Conservation (phyloP, 2,113 vertebrate genomes). For the Drymodes brunneopygia region DNA sequence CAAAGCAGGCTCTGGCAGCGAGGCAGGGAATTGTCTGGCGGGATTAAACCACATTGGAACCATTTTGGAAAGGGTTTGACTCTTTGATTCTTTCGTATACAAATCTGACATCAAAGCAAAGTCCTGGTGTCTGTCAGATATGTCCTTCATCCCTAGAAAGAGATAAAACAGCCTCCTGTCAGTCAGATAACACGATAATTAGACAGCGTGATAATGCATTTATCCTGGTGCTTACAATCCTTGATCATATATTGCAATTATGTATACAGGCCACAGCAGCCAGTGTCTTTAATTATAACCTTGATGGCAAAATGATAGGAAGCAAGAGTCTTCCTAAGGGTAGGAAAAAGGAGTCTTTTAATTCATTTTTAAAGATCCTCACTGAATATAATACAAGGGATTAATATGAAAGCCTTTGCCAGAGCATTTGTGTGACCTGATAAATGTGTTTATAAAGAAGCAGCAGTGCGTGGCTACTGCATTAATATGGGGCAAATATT, state of each 20-base stretch:
- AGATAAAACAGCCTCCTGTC: constrained; percentile 71
- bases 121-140: constrained; percentile 64
- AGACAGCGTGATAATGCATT: constrained; percentile 68
- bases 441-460: neutral
- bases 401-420: neutral
- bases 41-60: constrained; percentile 55
- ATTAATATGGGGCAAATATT: neutral
- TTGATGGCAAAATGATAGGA: constrained; percentile 68
- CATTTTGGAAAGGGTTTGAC: constrained; percentile 57
- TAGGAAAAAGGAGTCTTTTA: constrained; percentile 36
- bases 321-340: constrained; percentile 26
- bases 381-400: neutral
- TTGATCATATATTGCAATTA: constrained; percentile 70
- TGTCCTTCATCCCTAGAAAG: constrained; percentile 64
- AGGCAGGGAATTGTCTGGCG: constrained; percentile 23
- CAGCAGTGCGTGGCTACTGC: neutral
- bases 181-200: constrained; percentile 72
- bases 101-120: constrained; percentile 72
- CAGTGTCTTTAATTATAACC: constrained; percentile 70
- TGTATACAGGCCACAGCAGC: constrained; percentile 57
- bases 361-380: constrained; percentile 16
- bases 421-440: neutral
- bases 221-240: constrained; percentile 71
- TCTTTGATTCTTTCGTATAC: constrained; percentile 70
- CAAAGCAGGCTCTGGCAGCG: constrained; percentile 57